These are phyloP conservation scores for Ostrea denselamellosa DNA, from an alignment of 1,140 invertebrate species.

Conservation along the genomic window DNA sequence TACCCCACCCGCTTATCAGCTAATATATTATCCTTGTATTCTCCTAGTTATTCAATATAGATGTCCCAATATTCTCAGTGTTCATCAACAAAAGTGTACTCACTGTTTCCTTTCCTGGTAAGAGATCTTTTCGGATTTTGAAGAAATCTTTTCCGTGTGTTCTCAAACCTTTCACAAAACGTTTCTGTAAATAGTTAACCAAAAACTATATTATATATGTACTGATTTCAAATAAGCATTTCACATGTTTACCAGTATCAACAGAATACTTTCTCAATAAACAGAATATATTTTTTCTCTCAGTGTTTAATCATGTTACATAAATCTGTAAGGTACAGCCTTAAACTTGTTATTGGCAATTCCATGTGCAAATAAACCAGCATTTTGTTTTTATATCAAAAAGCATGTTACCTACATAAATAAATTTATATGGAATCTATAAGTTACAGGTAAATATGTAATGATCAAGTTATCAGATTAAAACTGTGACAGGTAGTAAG, in stretches of 20 bases:
- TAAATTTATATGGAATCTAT: background rate
- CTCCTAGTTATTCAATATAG: too few species aligned
- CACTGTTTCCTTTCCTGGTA: conserved; percentile 97
- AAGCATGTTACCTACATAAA: background rate
- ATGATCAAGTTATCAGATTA: background rate
- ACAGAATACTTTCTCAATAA: background rate
- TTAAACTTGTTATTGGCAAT: background rate
- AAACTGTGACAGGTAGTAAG: background rate
- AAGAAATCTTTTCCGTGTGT: conserved; percentile 99
- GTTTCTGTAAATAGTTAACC: conserved; percentile 72
- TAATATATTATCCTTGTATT: too few species aligned
- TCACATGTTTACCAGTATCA: background rate
- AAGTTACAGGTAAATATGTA: background rate
- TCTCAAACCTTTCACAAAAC: conserved; percentile 96
- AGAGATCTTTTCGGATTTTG: conserved; percentile 95
- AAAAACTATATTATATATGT: background rate
- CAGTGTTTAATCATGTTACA: background rate
- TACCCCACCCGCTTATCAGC: too few species aligned
- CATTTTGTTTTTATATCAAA: background rate
- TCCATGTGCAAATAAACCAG: conserved; percentile 10
- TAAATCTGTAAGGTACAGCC: background rate
- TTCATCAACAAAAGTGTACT: conserved; percentile 68
- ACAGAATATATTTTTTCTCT: background rate
- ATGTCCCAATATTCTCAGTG: background rate
- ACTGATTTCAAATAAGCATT: background rate